These are phyloP conservation scores for Vidua chalybeata DNA, from an alignment of 2,113 vertebrate species.

Conservation along the genomic window DNA sequence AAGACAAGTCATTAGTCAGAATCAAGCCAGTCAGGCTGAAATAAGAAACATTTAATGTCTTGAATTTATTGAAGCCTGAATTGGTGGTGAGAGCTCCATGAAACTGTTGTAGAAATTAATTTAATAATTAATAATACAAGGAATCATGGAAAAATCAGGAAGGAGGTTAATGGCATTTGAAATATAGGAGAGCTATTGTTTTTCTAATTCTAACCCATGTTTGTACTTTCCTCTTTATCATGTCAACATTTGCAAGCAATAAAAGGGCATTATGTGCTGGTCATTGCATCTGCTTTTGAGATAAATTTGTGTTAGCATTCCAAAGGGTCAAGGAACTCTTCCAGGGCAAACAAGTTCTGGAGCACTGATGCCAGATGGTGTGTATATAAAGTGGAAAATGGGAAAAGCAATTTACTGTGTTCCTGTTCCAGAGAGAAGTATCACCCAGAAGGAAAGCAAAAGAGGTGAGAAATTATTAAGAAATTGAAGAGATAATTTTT, in stretches of 20 bases:
- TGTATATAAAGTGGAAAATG: slow-evolving; percentile 49
- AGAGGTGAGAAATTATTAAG: slow-evolving; percentile 53
- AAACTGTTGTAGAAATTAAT: not conserved
- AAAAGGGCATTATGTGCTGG: slow-evolving; percentile 54
- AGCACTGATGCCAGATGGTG: slow-evolving; percentile 21
- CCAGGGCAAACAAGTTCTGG: slow-evolving; percentile 47
- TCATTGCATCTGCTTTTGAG: slow-evolving; percentile 45
- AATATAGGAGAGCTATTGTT: not conserved
- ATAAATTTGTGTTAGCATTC: slow-evolving; percentile 61
- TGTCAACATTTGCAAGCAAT: not conserved
- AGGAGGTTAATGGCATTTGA: not conserved
- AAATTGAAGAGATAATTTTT: not conserved
- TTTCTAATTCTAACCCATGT: not conserved
- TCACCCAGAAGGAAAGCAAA: not conserved
- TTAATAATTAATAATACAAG: not conserved
- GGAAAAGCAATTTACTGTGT: not conserved
- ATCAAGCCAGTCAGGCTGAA: not conserved
- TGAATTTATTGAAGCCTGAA: not conserved
- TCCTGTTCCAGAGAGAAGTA: slow-evolving; percentile 9
- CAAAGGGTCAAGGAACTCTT: slow-evolving; percentile 55
- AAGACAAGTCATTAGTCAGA: not conserved
- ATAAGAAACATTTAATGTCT: not conserved
- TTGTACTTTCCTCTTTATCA: slow-evolving; percentile 36
- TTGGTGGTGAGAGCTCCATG: not conserved
- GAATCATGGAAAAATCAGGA: not conserved